Base-by-base conservation (phyloP, 1,140 invertebrate genomes). In the Drosophila insularis region DNA sequence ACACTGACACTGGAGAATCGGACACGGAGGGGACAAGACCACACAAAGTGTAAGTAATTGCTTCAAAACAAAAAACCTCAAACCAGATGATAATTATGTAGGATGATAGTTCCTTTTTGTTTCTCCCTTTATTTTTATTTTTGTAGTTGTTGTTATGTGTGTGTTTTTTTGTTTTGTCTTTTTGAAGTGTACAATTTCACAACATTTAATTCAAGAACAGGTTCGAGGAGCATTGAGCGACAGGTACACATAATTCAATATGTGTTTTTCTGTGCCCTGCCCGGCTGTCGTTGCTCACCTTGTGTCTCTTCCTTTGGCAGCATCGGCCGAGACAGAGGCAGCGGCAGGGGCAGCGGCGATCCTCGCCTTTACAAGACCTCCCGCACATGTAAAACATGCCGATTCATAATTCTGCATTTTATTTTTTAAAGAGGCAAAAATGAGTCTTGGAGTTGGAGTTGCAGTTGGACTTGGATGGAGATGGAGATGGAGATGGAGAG, bases 341-440 rank as follows among this genome's bases (percentile, higher is more conserved):
- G 2, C 4, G 7, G 1, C 14, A 14, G 21, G 13, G 23, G 5
- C 53, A n/a, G 8, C 14, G 46, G 11, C 54, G 19, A 32, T 32
- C 27, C 17, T 21, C 23, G 55, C 70, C 11, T 37, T 80, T 86
- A 87, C 84, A 87, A 89, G 89, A 90, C 82, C 89, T 90, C 89
- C 89, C 89, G 82, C 89, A 85, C 82, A 90, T 90, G 89, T 89
- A 87, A 90, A 90, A 90, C 82, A 87, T 90, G 89, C 89, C 89
- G 89, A 90, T 90, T 90, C 89, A 90, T 90, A 90, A 90, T 90
- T 90, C 84, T 71, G 82, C 80, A 80, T 74, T 89, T 87, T 68
- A 63, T 74, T 64, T 73, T 68, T 78, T 70, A 71, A 80, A 68
- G 66, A 87, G 82, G 71, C 68, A 71, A 55, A 63, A 59, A 40